phyloP scores from a whole-genome alignment of 2,888 invertebrate species.

The Xylocampa areola region DNA sequence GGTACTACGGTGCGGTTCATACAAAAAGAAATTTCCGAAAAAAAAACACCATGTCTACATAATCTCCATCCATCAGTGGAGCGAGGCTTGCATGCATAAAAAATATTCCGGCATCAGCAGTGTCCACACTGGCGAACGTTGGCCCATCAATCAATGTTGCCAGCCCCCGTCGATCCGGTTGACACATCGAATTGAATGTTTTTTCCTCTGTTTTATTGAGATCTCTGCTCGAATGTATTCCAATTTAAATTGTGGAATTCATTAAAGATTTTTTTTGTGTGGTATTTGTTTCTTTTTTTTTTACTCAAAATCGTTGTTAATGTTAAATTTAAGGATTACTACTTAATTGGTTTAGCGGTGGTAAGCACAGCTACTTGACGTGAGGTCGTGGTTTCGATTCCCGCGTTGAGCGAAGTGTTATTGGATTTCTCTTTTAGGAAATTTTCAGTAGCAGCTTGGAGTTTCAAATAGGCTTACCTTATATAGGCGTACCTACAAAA shows the following conservation, averaged over 20 bases:
- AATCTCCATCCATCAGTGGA: conserved; percentile 17
- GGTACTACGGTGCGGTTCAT: no score
- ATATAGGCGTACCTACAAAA: no score
- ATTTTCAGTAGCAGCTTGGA: no score
- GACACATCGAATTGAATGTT: conserved; percentile 54
- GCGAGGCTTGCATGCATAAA: conserved; percentile 19
- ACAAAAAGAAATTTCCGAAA: no score
- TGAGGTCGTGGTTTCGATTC: no score
- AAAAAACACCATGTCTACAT: neutral
- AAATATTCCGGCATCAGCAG: conserved; percentile 21
- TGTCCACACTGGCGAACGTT: conserved; percentile 30
- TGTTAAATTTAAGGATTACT: no score
- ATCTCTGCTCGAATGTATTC: conserved; percentile 28
- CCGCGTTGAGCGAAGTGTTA: no score
- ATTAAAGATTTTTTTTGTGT: conserved; percentile 7
- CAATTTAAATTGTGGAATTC: conserved; percentile 22
- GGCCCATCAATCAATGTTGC: conserved; percentile 45
- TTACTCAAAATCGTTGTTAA: neutral
- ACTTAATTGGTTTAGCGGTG: no score
- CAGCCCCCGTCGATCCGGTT: conserved; percentile 15
- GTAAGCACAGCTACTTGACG: no score
- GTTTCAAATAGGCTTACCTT: no score
- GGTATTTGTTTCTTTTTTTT: neutral
- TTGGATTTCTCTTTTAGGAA: no score
- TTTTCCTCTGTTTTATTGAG: conserved; percentile 30